Conservation (phyloP, 2,797 vertebrate genomes). For the Neostethus bicornis region DNA sequence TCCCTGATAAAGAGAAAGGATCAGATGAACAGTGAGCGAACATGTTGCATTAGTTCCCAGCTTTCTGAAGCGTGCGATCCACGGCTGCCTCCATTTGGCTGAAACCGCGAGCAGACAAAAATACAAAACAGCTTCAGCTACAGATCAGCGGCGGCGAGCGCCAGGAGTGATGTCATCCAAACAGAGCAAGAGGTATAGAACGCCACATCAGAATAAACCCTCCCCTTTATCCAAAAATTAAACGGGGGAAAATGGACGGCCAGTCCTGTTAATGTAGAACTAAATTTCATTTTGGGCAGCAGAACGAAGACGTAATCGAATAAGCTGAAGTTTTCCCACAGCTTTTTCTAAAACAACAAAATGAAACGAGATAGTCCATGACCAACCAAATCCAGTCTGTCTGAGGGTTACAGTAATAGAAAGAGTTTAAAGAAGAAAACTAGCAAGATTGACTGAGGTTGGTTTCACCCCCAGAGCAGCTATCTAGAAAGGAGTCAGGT, state of each 20-base stretch:
- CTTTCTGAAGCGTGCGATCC: conserved; percentile 75
- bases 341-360: conserved; percentile 21
- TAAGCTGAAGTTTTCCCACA: conserved; percentile 42
- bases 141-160: conserved; percentile 55
- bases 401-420: conserved; percentile 24
- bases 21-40: conserved; percentile 55
- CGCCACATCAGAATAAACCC: conserved; percentile 54
- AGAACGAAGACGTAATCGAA: conserved; percentile 42
- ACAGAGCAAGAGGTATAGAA: conserved; percentile 54
- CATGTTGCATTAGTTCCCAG: conserved; percentile 75
- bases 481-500: conserved; percentile 35
- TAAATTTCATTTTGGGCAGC: conserved; percentile 33
- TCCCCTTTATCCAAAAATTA: conserved; percentile 30
- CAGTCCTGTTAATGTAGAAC: conserved; percentile 45
- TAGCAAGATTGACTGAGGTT: not conserved
- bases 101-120: conserved; percentile 77
- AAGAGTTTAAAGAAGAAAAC: not conserved
- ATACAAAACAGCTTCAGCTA: conserved; percentile 76
- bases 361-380: conserved; percentile 22
- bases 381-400: conserved; percentile 9
- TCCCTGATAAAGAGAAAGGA: conserved; percentile 48
- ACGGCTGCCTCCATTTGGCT: conserved; percentile 74
- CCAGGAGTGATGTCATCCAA: conserved; percentile 74
- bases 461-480: conserved; percentile 17
- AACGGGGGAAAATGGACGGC: conserved; percentile 32